Base-by-base conservation (phyloP, 2,888 invertebrate species). In the Scrobipalpa costella region DNA sequence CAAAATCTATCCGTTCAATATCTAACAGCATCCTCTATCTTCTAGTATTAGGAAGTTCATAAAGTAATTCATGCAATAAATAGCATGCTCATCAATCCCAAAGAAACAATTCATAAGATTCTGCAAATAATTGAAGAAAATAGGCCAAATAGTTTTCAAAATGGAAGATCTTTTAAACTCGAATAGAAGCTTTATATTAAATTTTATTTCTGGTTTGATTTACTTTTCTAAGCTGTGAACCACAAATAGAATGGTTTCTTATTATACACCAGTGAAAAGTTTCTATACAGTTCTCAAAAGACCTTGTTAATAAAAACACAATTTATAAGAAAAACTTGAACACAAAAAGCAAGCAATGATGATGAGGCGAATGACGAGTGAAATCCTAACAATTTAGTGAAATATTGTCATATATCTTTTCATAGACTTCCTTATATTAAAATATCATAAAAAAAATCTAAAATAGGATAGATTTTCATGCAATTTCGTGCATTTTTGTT, bases 331-430 rank as follows among this genome's bases (percentile, higher is more conserved):
- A 68, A 71, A 69, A 69, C 63, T 67, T 61, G 62, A 79, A 84
- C 80, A 86, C 83, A 85, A 78, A 72, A 84, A 87, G 87, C 87
- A 84, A 86, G 87, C 85, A 70, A 85, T 85, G 86, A 75, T 63
- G 64, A 71, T 80, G 81, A 72, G 80, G 75, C 67, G 66, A n/a
- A 70, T 81, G 79, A 71, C n/a, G n/a, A 69, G 69, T 75, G 59
- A 60, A 15, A 38, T 44, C 33, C 27, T 11, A 61, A 19, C 3
- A n/a, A 13, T 49, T 33, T 61, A 8, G 9, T 61, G 61, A 61
- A 61, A 61, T 49, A 7, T 61, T 50, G 61, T 61, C 61, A 61
- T 61, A 61, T 33, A 49, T 61, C 47, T 34, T 61, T 61, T 61
- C 61, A 61, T 61, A 58, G 11, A 11, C 7, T 40, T 58, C 19